Percentiles rank a stretch among this genome's conserved stretches.
These are phyloP conservation scores for Spinus pinus DNA, from an alignment of 2,797 vertebrate species.

Conservation along the genomic window DNA sequence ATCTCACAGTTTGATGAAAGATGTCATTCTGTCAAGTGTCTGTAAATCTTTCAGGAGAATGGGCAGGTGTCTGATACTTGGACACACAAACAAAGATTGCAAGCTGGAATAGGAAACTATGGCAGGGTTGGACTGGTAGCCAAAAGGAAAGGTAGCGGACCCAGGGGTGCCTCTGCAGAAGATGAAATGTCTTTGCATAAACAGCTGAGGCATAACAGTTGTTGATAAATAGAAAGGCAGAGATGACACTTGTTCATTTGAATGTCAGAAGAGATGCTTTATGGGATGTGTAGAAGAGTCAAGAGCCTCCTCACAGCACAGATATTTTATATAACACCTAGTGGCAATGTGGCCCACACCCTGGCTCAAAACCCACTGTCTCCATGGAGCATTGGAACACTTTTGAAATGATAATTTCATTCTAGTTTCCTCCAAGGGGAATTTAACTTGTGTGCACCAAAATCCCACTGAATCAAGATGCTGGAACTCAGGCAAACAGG, in stretches of 20 bases:
- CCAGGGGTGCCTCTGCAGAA: not conserved
- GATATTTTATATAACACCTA: not conserved
- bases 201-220: not conserved
- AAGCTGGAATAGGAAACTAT: not conserved
- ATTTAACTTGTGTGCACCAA: not conserved
- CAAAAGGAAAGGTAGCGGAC: not conserved
- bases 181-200: not conserved
- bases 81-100: not conserved
- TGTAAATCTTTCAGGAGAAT: not conserved
- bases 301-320: not conserved
- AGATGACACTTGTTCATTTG: not conserved
- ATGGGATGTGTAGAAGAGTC: not conserved
- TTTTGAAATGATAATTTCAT: not conserved
- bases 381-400: not conserved
- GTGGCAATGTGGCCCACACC: not conserved
- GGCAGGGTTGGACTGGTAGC: not conserved
- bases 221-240: not conserved
- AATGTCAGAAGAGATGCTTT: not conserved
- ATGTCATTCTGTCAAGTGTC: not conserved
- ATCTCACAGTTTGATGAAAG: not conserved
- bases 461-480: not conserved
- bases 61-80: not conserved
- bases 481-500: not conserved
- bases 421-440: not conserved
- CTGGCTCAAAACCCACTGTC: not conserved